phyloP scores from a whole-genome alignment of 2,113 vertebrate species.

The Toxotes chatareus region DNA sequence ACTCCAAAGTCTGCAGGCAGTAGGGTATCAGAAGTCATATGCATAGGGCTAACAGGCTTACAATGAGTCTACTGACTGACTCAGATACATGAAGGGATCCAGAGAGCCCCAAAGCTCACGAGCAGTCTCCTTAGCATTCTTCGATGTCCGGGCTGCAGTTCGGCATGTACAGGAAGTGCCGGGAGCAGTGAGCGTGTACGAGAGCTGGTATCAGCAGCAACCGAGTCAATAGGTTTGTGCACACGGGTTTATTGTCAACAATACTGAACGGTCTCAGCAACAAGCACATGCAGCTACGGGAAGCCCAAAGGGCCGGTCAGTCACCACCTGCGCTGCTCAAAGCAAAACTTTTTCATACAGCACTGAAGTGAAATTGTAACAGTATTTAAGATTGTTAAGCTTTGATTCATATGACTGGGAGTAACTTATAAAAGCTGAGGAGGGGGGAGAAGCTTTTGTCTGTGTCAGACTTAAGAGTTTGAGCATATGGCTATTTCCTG shows the following conservation, averaged over 20 bases:
- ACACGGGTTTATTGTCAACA: background rate
- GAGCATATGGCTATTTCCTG: background rate
- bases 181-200: background rate
- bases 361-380: background rate
- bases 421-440: background rate
- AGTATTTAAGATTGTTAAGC: background rate
- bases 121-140: background rate
- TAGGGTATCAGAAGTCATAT: too few species aligned
- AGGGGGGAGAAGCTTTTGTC: background rate
- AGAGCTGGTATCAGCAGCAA: background rate
- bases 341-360: background rate
- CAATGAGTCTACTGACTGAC: background rate
- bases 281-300: background rate
- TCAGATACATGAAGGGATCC: background rate
- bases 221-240: background rate
- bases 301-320: background rate
- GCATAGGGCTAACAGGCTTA: too few species aligned
- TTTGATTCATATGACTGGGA: background rate
- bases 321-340: background rate
- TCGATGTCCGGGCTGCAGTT: background rate
- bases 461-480: background rate
- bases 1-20: too few species aligned
- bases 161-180: background rate
- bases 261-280: too few species aligned
- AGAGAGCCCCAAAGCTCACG: background rate